Evolutionary conservation across 1,140 invertebrate species (phyloP).

Genomic region (Habropoda laboriosa): DNA sequence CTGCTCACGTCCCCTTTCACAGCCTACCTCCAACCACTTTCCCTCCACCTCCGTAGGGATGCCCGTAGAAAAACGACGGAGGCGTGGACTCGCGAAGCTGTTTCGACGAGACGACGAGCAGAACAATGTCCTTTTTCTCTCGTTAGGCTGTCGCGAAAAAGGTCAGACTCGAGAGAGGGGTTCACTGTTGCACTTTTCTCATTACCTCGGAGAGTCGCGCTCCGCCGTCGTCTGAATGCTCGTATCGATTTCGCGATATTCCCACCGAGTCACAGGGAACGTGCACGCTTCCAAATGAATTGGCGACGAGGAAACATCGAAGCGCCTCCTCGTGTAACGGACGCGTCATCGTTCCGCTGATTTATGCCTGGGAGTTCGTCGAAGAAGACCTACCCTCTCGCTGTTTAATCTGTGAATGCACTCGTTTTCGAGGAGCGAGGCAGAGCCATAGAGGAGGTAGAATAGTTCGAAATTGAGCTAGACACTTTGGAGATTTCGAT

Average conservation of each 20-base stretch:
- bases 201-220: conserved; percentile 54
- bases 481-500: no score
- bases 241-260: conserved; percentile 40
- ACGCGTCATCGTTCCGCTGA: conserved; percentile 14
- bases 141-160: not conserved
- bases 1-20: not conserved
- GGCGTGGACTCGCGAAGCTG: not conserved
- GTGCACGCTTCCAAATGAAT: conserved; percentile 25
- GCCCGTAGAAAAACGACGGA: not conserved
- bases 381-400: not conserved
- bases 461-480: no score
- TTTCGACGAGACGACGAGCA: not conserved
- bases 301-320: conserved; percentile 7
- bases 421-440: not conserved
- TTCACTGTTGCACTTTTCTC: conserved; percentile 43
- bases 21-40: not conserved
- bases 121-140: conserved; percentile 42
- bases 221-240: not conserved
- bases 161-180: not conserved
- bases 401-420: not conserved
- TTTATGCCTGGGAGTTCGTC: not conserved
- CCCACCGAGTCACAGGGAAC: not conserved
- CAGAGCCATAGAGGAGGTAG: not conserved
- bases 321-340: not conserved
- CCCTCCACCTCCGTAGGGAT: not conserved